These are phyloP conservation scores for Gymnocephalus cernua DNA, from an alignment of 2,113 vertebrate species.

Conservation along the genomic window DNA sequence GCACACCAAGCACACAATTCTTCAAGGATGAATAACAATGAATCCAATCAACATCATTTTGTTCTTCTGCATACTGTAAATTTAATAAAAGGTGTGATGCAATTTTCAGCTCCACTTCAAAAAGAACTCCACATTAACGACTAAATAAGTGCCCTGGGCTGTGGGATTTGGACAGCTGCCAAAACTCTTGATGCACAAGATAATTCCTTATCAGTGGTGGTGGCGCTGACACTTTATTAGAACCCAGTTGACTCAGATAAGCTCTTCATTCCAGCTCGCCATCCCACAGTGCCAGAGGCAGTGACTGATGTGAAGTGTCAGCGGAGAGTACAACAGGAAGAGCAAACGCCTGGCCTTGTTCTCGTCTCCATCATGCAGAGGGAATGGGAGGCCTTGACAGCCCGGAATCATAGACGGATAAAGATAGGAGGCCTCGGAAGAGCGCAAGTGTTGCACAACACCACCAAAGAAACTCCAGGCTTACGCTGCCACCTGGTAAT, in stretches of 20 bases:
- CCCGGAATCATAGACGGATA: conserved; percentile 8
- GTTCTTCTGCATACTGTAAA: neutral
- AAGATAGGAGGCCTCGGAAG: neutral
- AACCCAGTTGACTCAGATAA: conserved; percentile 45
- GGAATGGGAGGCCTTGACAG: conserved; percentile 25
- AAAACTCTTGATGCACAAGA: conserved; percentile 53
- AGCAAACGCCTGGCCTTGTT: conserved; percentile 39
- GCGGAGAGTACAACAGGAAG: conserved; percentile 28
- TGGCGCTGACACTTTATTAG: conserved; percentile 60
- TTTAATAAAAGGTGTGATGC: conserved; percentile 18
- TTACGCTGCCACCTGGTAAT: neutral
- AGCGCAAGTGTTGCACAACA: conserved; percentile 33
- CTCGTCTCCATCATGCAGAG: conserved; percentile 29
- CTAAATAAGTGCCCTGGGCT: conserved; percentile 7
- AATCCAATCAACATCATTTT: conserved; percentile 18
- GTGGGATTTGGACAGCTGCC: conserved; percentile 40
- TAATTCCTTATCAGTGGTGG: conserved; percentile 39
- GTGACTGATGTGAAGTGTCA: conserved; percentile 57
- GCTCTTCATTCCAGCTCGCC: conserved; percentile 39
- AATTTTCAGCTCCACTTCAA: conserved; percentile 11
- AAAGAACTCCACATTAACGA: conserved; percentile 6
- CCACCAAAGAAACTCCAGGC: neutral
- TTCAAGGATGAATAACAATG: conserved; percentile 21
- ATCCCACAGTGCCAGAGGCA: conserved; percentile 39
- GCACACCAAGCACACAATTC: neutral